A percentile compares a stretch with the other conserved stretches of the same genome.
These are phyloP conservation scores for Rhizomys pruinosus DNA, from an alignment of 2,113 vertebrate species.

Conservation along the genomic window DNA sequence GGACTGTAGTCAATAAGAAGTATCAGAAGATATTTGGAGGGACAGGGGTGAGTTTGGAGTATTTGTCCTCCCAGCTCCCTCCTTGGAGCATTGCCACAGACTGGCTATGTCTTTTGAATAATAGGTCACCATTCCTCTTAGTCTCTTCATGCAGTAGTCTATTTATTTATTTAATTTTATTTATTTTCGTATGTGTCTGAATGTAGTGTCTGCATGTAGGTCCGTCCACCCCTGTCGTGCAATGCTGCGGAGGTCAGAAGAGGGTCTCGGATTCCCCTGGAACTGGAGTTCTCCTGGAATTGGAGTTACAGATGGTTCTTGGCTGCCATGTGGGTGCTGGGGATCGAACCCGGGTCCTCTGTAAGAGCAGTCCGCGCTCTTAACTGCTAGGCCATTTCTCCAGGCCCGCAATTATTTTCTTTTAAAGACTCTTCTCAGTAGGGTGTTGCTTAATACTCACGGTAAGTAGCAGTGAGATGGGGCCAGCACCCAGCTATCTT, in stretches of 20 bases:
- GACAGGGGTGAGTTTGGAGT: not conserved
- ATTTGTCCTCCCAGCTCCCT: not conserved
- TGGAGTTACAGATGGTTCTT: too few relatives aligned
- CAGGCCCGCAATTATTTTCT: not conserved
- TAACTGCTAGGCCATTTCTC: too few relatives aligned
- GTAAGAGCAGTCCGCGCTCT: too few relatives aligned
- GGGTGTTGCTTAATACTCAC: conserved; percentile 65
- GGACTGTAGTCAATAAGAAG: not conserved
- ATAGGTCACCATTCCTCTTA: not conserved
- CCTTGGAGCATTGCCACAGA: not conserved
- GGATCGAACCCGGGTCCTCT: too few relatives aligned
- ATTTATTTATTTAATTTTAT: not conserved
- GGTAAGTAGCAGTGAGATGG: conserved; percentile 79
- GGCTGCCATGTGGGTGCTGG: too few relatives aligned
- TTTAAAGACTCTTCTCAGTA: not conserved
- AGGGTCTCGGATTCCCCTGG: too few relatives aligned
- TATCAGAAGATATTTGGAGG: not conserved
- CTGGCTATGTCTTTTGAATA: not conserved
- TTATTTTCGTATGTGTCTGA: not conserved
- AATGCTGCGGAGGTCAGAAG: too few relatives aligned
- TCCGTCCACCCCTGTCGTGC: too few relatives aligned
- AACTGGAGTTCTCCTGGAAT: too few relatives aligned
- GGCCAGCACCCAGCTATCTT: conserved; percentile 76
- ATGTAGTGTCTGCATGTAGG: not conserved
- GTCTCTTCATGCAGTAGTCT: not conserved